These are phyloP conservation scores for Zoanthus gigantus DNA, from an alignment of 92 coral and sea anemone species.

Conservation along the genomic window DNA sequence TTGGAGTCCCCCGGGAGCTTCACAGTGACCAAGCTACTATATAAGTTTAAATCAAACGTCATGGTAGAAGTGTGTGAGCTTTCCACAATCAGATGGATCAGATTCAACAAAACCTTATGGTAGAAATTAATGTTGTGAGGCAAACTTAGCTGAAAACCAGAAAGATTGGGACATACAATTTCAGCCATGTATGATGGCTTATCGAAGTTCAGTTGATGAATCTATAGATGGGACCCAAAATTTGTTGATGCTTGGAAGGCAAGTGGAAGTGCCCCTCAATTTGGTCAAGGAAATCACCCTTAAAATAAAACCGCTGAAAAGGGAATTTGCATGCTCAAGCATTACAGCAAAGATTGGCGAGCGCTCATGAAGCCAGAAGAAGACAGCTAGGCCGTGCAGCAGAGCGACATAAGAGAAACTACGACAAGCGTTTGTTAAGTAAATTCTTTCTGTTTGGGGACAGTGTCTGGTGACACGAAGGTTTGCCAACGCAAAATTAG, in stretches of 20 bases:
- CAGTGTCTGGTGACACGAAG: constrained; percentile 72
- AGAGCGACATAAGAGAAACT: constrained; percentile 64
- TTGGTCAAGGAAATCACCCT: constrained; percentile 50
- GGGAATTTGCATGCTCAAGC: constrained; percentile 54
- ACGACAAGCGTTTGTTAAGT: constrained; percentile 54
- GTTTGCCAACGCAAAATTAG: constrained; percentile 53
- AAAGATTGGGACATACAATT: no score
- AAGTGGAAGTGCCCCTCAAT: constrained; percentile 52
- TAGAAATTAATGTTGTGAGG: no score
- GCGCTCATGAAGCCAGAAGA: constrained; percentile 55
- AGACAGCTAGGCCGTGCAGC: constrained; percentile 56
- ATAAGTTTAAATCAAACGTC: no score
- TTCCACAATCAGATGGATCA: no score
- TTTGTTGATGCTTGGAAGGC: constrained; percentile 56
- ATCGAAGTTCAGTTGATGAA: constrained; percentile 30
- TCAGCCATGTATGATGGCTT: background rate
- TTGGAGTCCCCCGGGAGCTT: no score
- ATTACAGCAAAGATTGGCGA: constrained; percentile 31
- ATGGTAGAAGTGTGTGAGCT: no score
- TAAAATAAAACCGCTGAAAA: constrained; percentile 15
- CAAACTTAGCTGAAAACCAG: no score
- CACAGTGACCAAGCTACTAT: no score
- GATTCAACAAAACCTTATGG: no score
- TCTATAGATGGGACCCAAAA: constrained; percentile 39
- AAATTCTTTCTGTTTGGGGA: constrained; percentile 63